These are phyloP conservation scores for Trinectes maculatus DNA, from an alignment of 2,113 vertebrate genomes.

Conservation along the genomic window DNA sequence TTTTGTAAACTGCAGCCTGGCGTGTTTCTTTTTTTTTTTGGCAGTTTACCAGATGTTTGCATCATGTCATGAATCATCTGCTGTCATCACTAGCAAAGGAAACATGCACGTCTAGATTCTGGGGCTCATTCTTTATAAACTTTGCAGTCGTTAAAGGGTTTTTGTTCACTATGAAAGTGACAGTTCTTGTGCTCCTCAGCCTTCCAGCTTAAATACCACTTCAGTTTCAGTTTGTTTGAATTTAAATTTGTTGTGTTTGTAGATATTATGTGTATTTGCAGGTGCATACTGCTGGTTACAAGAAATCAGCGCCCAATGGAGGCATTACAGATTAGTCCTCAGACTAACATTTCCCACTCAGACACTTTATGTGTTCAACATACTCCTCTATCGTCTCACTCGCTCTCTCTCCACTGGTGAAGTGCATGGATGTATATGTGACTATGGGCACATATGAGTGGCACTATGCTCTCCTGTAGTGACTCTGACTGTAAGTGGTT, in stretches of 20 bases:
- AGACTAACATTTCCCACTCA: too few species aligned
- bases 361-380: too few species aligned
- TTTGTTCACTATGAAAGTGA: not conserved
- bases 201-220: not conserved
- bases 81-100: not conserved
- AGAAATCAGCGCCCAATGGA: too few species aligned
- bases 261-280: too few species aligned
- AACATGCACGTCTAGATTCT: not conserved
- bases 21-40: too few species aligned
- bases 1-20: too few species aligned
- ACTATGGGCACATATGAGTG: not conserved
- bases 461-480: conserved; percentile 39
- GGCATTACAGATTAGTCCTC: too few species aligned
- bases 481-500: conserved; percentile 67
- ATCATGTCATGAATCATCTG: not conserved
- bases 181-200: not conserved
- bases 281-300: too few species aligned
- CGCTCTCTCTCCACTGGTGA: conserved; percentile 24
- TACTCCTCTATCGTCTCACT: conserved; percentile 21
- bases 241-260: too few species aligned
- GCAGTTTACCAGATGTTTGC: too few species aligned
- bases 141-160: not conserved
- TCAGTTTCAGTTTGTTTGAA: too few species aligned
- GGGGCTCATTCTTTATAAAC: not conserved
- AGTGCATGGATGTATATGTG: conserved; percentile 1